A percentile compares a stretch with the other conserved stretches of the same genome.
These are phyloP conservation scores for Pseudopleuronectes americanus DNA, from an alignment of 2,797 vertebrate genomes.

Conservation along the genomic window DNA sequence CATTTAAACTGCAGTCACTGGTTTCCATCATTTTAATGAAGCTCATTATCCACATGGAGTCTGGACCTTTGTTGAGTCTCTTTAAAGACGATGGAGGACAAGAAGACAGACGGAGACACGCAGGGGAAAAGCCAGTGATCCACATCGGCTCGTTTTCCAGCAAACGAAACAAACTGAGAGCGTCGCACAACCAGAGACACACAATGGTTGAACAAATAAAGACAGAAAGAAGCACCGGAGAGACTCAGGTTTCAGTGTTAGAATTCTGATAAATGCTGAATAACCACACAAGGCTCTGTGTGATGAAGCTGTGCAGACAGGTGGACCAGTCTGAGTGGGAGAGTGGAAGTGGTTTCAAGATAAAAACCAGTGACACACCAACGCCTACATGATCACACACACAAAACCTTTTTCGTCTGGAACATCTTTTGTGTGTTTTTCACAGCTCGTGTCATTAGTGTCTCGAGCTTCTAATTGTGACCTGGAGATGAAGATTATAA, in stretches of 20 bases:
- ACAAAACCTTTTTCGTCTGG: background rate
- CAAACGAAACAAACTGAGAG: background rate
- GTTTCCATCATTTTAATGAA: background rate
- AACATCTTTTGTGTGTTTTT: background rate
- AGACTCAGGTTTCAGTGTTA: background rate
- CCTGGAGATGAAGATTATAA: background rate
- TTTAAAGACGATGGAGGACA: background rate
- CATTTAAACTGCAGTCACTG: background rate
- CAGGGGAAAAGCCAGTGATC: constrained; percentile 3
- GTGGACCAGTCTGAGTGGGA: background rate
- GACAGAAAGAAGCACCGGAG: background rate
- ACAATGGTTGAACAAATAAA: background rate
- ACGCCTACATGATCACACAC: background rate
- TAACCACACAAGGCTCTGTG: no score
- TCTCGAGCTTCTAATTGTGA: background rate
- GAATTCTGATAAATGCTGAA: no score
- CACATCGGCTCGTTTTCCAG: background rate
- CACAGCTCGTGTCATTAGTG: background rate
- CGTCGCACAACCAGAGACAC: background rate
- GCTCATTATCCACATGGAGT: background rate
- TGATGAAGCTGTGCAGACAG: constrained; percentile 19
- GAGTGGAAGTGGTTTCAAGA: constrained; percentile 27
- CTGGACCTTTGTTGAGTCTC: background rate
- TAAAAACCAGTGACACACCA: constrained; percentile 12
- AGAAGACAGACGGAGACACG: background rate